Conservation (phyloP, 1,140 invertebrate species). For the Zaprionus tsacasi region DNA sequence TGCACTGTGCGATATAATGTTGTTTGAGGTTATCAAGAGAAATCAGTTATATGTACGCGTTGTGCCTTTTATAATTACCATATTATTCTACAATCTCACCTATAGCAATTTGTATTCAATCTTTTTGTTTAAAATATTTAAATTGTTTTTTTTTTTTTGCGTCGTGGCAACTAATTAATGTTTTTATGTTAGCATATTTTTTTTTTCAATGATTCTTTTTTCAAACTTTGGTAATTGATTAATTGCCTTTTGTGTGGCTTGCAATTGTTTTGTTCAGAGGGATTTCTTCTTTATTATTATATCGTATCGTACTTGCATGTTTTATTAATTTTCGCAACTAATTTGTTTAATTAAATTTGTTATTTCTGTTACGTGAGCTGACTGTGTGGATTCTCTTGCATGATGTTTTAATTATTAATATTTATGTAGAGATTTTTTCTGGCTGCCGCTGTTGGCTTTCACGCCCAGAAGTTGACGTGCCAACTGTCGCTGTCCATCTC, state of each 20-base stretch:
- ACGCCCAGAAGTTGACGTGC: conserved; percentile 65
- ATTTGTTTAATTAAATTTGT: conserved; percentile 74
- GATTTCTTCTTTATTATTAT: conserved; percentile 15
- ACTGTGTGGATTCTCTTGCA: conserved; percentile 16
- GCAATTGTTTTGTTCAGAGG: conserved; percentile 17
- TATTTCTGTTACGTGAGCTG: conserved; percentile 70
- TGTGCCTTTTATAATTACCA: background rate
- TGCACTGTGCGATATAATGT: background rate
- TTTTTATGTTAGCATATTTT: conserved; percentile 8
- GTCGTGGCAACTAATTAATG: background rate
- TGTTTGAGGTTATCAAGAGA: background rate
- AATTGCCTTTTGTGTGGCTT: conserved; percentile 48
- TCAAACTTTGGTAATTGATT: conserved; percentile 64
- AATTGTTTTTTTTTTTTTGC: conserved; percentile 12
- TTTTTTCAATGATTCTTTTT: too few relatives aligned
- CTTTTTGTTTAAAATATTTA: conserved; percentile 1
- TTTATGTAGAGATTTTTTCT: conserved; percentile 50
- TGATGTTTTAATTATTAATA: conserved; percentile 70
- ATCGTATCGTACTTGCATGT: conserved; percentile 31
- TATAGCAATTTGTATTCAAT: conserved; percentile 1
- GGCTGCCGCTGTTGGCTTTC: conserved; percentile 47
- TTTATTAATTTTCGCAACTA: conserved; percentile 63
- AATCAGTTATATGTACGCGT: background rate
- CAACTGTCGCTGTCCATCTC: conserved; percentile 41
- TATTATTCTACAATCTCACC: background rate